Conservation (phyloP, 2,797 vertebrate species). For the Hydrocynus forskahlii region DNA sequence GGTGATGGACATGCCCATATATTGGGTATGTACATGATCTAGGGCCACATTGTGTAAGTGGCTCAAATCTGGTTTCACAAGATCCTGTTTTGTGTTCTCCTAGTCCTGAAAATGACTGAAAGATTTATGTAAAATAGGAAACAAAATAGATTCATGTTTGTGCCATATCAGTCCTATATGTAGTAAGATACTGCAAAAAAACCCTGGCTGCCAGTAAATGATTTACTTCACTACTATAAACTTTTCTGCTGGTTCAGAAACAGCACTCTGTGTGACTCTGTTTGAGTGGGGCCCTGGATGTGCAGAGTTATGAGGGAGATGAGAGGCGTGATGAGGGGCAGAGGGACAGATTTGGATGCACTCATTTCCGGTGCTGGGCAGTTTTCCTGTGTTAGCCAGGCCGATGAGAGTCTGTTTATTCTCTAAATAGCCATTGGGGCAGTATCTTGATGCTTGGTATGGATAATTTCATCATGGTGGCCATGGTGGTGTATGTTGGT, state of each 20-base stretch:
- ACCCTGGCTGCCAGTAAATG: neutral
- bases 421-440: slow-evolving; percentile 25
- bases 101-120: neutral
- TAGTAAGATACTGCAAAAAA: no score
- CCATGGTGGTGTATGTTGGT: neutral
- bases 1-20: neutral
- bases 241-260: neutral
- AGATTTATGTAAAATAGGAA: no score
- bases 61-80: neutral
- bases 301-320: slow-evolving; percentile 12
- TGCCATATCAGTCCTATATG: neutral
- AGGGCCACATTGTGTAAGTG: neutral
- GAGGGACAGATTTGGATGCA: slow-evolving; percentile 11
- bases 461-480: slow-evolving; percentile 35
- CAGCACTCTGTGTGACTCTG: neutral
- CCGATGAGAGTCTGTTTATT: slow-evolving; percentile 28
- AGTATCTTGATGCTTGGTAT: slow-evolving; percentile 30
- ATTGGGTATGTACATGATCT: neutral
- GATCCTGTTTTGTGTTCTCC: neutral
- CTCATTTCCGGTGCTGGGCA: slow-evolving; percentile 19
- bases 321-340: slow-evolving; percentile 24
- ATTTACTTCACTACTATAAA: neutral
- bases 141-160: neutral
- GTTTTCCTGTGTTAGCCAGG: slow-evolving; percentile 30
- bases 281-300: neutral